Evolutionary conservation across 2,888 invertebrate genomes (phyloP).

Genomic region (Megamerina dolium): DNA sequence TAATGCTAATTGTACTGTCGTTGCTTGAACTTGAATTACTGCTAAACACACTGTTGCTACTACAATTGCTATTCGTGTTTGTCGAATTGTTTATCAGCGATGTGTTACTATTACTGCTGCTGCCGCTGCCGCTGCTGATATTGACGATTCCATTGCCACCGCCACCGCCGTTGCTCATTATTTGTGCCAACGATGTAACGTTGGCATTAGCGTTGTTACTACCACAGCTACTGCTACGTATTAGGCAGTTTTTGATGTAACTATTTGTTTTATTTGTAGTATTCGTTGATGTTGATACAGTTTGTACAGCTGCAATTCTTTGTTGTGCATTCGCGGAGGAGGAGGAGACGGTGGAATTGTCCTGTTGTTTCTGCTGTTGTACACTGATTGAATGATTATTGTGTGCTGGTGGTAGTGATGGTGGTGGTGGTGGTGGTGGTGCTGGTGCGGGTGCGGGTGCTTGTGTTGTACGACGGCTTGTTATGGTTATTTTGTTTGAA

Average conservation of each 20-base stretch:
- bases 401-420: conserved; percentile 13
- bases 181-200: conserved; percentile 41
- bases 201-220: conserved; percentile 41
- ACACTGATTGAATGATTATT: no score
- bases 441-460: background rate
- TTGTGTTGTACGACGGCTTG: no score
- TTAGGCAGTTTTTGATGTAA: conserved; percentile 42
- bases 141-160: conserved; percentile 23
- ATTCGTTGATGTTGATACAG: conserved; percentile 26
- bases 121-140: conserved; percentile 30
- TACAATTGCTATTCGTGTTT: conserved; percentile 30
- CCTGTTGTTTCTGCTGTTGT: conserved; percentile 5
- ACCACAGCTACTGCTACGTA: conserved; percentile 44
- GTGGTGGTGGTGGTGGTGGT: conserved; percentile 23
- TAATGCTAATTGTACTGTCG: conserved; percentile 25
- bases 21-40: conserved; percentile 27
- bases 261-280: conserved; percentile 31
- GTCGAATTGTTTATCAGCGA: conserved; percentile 27
- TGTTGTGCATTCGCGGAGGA: no score
- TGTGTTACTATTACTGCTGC: conserved; percentile 31
- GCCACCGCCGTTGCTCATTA: conserved; percentile 44
- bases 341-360: conserved; percentile 9
- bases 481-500: conserved; percentile 10
- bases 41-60: no score
- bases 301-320: conserved; percentile 22